phyloP scores from a whole-genome alignment of 2,113 vertebrate species.

The Junco hyemalis region DNA sequence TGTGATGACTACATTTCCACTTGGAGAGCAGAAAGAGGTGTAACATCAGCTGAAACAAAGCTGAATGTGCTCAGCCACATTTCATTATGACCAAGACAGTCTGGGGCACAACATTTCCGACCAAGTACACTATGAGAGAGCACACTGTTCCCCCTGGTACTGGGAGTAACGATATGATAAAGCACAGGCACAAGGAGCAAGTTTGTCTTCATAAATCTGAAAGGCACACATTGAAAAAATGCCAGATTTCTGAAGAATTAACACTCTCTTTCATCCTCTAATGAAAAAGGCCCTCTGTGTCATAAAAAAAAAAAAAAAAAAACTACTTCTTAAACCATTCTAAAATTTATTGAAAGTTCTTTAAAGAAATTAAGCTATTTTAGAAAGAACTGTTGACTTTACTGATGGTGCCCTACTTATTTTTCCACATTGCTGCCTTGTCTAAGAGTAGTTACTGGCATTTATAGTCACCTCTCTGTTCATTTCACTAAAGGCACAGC shows the following conservation, averaged over 20 bases:
- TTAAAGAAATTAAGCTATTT: constrained; percentile 30
- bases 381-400: constrained; percentile 31
- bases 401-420: not conserved
- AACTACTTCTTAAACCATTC: not conserved
- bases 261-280: not conserved
- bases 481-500: not conserved
- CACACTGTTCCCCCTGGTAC: constrained; percentile 14
- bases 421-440: constrained; percentile 18
- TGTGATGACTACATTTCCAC: constrained; percentile 32
- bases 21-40: not conserved
- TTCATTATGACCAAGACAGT: not conserved
- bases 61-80: constrained; percentile 11
- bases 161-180: not conserved
- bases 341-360: constrained; percentile 12
- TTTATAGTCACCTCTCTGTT: constrained; percentile 31
- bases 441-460: not conserved
- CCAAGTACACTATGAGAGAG: not conserved
- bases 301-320: not conserved
- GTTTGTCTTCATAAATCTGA: constrained; percentile 27
- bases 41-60: not conserved
- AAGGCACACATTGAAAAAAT: constrained; percentile 8
- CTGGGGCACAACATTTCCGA: not conserved
- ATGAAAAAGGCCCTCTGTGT: not conserved
- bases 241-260: constrained; percentile 30
- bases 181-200: constrained; percentile 22